phyloP scores from a whole-genome alignment of 2,113 vertebrate genomes.

The Malurus melanocephalus region DNA sequence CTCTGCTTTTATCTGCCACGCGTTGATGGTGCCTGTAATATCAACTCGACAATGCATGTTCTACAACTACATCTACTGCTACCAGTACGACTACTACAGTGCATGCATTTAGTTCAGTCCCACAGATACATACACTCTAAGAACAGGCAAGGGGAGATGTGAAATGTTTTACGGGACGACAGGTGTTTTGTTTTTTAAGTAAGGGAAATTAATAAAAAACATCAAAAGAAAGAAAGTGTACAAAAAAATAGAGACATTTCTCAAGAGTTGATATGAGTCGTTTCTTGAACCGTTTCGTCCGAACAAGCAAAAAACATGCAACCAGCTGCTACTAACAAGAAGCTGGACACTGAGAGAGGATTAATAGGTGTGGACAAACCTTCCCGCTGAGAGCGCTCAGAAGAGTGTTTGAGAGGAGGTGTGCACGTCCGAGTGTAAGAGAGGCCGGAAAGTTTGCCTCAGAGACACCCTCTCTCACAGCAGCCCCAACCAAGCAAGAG shows the following conservation, averaged over 20 bases:
- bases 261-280: slow-evolving; percentile 77
- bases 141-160: slow-evolving; percentile 82
- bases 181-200: slow-evolving; percentile 77
- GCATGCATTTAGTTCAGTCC: slow-evolving; percentile 84
- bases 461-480: slow-evolving; percentile 85
- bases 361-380: slow-evolving; percentile 87
- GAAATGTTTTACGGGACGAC: slow-evolving; percentile 81
- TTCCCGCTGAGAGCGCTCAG: slow-evolving; percentile 85
- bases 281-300: slow-evolving; percentile 79
- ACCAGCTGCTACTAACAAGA: slow-evolving; percentile 83
- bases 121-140: slow-evolving; percentile 83
- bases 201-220: slow-evolving; percentile 74
- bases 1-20: slow-evolving; percentile 59
- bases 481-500: slow-evolving; percentile 87
- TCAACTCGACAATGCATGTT: slow-evolving; percentile 82
- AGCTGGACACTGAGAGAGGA: slow-evolving; percentile 82
- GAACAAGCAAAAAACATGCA: slow-evolving; percentile 88
- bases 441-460: slow-evolving; percentile 83
- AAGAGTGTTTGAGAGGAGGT: slow-evolving; percentile 86
- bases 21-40: slow-evolving; percentile 68
- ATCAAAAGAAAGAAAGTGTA: slow-evolving; percentile 67
- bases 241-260: slow-evolving; percentile 75
- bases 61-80: slow-evolving; percentile 79
- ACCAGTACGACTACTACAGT: slow-evolving; percentile 77
- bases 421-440: slow-evolving; percentile 86